Conservation (phyloP, 1,140 invertebrate genomes). For the Formica selysi region DNA sequence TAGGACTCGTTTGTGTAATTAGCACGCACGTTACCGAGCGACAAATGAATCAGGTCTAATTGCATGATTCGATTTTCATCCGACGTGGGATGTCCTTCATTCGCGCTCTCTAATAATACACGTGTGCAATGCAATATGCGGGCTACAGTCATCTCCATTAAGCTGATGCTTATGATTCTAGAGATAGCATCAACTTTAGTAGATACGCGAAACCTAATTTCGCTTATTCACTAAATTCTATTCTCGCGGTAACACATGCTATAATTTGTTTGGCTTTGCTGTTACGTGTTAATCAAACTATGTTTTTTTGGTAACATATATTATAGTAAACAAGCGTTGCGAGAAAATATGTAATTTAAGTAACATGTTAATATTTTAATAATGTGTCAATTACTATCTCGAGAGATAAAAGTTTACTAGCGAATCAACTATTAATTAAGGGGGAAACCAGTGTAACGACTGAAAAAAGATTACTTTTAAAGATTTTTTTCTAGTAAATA, state of each 20-base stretch:
- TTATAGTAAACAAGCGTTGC: not conserved
- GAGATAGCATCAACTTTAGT: slow-evolving; percentile 41
- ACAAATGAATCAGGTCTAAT: slow-evolving; percentile 61
- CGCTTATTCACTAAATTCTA: slow-evolving; percentile 7
- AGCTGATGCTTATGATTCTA: slow-evolving; percentile 37
- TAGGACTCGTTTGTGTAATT: slow-evolving; percentile 70
- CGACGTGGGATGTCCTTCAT: slow-evolving; percentile 58
- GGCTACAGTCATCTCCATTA: slow-evolving; percentile 22
- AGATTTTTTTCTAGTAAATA: too few relatives aligned
- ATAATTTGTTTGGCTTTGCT: not conserved
- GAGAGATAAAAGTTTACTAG: not conserved
- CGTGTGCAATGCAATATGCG: not conserved
- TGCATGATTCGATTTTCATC: slow-evolving; percentile 70
- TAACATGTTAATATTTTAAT: not conserved
- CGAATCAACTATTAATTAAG: not conserved
- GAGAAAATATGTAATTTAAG: not conserved
- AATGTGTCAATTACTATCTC: not conserved
- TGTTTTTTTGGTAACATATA: not conserved
- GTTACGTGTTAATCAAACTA: not conserved
- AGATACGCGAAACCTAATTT: slow-evolving; percentile 13
- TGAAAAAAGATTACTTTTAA: too few relatives aligned
- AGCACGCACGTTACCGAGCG: slow-evolving; percentile 67
- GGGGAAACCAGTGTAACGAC: too few relatives aligned
- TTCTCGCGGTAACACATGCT: slow-evolving; percentile 7
- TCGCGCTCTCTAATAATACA: slow-evolving; percentile 30